Conservation (phyloP, 2,888 invertebrate species). For the Gastrophysa polygoni region DNA sequence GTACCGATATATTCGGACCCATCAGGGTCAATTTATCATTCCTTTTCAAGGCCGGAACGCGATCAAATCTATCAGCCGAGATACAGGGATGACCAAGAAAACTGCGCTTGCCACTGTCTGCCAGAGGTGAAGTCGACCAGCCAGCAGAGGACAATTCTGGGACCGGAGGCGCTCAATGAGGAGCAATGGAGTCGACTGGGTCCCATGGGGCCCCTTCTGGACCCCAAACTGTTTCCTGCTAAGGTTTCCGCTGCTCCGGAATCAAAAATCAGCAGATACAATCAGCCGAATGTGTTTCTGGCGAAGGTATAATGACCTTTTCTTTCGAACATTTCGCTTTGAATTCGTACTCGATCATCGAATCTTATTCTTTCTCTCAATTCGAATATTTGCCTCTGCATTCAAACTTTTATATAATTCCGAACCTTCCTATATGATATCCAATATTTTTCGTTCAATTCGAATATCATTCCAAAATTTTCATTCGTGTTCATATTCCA, state of each 20-base stretch:
- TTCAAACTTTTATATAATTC: too few relatives aligned
- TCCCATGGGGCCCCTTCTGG: constrained; percentile 67
- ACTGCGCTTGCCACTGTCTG: constrained; percentile 48
- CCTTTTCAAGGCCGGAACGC: constrained; percentile 61
- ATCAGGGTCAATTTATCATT: too few relatives aligned
- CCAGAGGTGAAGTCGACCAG: constrained; percentile 25
- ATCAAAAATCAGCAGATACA: constrained; percentile 61
- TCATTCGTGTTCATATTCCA: too few relatives aligned
- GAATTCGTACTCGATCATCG: too few relatives aligned
- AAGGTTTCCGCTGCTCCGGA: constrained; percentile 65
- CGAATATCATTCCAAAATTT: too few relatives aligned
- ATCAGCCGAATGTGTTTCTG: constrained; percentile 68
- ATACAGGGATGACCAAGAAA: constrained; percentile 54
- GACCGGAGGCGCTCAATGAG: constrained; percentile 47
- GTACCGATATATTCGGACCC: too few relatives aligned
- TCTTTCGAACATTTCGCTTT: too few relatives aligned
- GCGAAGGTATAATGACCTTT: constrained; percentile 60
- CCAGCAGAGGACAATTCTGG: constrained; percentile 38
- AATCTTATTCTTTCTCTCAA: too few relatives aligned
- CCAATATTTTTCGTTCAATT: too few relatives aligned
- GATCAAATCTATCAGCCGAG: constrained; percentile 58
- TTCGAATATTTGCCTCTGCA: too few relatives aligned
- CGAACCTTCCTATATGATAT: too few relatives aligned
- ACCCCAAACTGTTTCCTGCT: constrained; percentile 67
- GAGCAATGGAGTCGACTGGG: constrained; percentile 59